Evolutionary conservation across 2,797 vertebrate genomes (phyloP).

Genomic region (Yasuhikotakia modesta): DNA sequence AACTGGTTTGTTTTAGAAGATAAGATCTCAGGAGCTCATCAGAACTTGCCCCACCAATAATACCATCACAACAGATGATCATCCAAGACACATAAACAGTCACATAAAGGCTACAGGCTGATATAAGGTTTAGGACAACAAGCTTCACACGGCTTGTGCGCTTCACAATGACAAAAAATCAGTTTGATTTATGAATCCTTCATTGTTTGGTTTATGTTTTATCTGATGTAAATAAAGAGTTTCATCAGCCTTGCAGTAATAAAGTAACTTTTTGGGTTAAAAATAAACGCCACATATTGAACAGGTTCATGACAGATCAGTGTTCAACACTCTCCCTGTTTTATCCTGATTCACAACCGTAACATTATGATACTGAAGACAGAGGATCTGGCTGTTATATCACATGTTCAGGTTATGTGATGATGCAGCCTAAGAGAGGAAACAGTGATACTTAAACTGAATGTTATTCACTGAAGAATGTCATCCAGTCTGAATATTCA

Average conservation of each 20-base stretch:
- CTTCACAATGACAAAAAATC: background rate
- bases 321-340: no score
- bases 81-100: conserved; percentile 56
- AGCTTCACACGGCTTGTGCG: conserved; percentile 6
- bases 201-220: background rate
- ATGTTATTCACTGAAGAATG: background rate
- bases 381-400: no score
- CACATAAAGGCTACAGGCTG: background rate
- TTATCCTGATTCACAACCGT: no score
- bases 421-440: no score
- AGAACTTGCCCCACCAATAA: conserved; percentile 36
- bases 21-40: conserved; percentile 32
- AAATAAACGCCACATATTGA: no score
- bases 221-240: background rate
- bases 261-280: no score
- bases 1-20: conserved; percentile 14
- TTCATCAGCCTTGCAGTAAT: no score
- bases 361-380: no score
- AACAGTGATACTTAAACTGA: background rate
- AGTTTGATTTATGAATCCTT: background rate
- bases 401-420: no score
- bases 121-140: conserved; percentile 42
- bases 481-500: background rate
- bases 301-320: no score
- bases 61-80: conserved; percentile 41